Percentiles rank a stretch among this genome's conserved stretches.
phyloP scores from a whole-genome alignment of 2,113 vertebrate genomes.

The Nesoenas mayeri region DNA sequence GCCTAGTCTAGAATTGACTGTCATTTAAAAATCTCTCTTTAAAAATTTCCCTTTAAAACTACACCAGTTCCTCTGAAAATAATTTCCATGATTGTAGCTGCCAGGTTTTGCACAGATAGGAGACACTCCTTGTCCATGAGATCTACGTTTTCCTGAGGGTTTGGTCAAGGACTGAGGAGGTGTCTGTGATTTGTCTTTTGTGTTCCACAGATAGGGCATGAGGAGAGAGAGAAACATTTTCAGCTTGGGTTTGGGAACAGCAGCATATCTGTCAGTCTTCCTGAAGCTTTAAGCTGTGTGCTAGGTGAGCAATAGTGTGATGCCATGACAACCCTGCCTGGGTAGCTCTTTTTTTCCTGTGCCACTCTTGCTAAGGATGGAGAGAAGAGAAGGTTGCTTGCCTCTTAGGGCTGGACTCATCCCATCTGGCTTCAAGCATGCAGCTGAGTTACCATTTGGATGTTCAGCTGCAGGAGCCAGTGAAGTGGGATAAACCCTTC shows the following conservation, averaged over 20 bases:
- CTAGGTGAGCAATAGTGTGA: background rate
- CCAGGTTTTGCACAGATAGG: background rate
- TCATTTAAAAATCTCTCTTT: background rate
- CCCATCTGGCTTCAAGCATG: background rate
- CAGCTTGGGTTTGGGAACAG: background rate
- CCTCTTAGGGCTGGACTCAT: background rate
- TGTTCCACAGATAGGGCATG: background rate
- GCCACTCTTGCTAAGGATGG: background rate
- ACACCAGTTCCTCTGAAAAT: background rate
- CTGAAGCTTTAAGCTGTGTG: background rate
- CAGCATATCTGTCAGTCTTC: background rate
- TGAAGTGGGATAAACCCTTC: background rate
- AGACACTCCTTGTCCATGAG: background rate
- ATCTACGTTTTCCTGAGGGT: background rate
- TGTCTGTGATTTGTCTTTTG: background rate
- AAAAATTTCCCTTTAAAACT: background rate
- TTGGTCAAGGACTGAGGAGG: background rate
- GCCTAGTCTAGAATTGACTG: background rate
- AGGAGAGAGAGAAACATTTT: background rate
- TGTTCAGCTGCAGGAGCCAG: background rate
- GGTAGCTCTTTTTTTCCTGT: background rate
- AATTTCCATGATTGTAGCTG: background rate
- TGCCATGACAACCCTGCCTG: background rate
- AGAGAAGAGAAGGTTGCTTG: background rate
- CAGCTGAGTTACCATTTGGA: background rate